Percentiles rank a stretch among this genome's conserved stretches.
Conservation (phyloP, 2,113 vertebrate genomes). For the Phaetusa simplex region DNA sequence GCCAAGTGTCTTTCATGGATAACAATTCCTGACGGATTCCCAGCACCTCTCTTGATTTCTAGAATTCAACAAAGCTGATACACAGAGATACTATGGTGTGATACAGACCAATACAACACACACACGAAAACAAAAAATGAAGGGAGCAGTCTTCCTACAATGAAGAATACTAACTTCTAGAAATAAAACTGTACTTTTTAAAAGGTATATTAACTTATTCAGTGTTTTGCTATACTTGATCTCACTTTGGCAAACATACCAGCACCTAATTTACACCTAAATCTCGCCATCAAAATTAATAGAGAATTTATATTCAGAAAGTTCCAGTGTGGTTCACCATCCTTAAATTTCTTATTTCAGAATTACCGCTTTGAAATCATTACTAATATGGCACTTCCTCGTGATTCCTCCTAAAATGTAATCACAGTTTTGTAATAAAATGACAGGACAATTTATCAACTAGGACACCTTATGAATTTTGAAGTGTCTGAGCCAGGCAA, state of each 20-base stretch:
- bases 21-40: not conserved
- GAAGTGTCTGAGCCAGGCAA: not conserved
- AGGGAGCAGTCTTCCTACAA: not conserved
- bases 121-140: not conserved
- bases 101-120: not conserved
- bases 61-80: not conserved
- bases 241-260: not conserved
- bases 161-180: not conserved
- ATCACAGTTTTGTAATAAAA: not conserved
- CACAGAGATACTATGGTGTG: not conserved
- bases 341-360: not conserved
- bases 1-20: not conserved
- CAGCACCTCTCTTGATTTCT: not conserved
- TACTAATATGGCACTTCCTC: not conserved
- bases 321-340: not conserved
- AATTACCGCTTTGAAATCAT: not conserved
- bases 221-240: not conserved
- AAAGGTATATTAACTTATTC: not conserved
- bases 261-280: not conserved
- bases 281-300: not conserved
- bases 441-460: not conserved
- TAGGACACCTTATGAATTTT: not conserved
- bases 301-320: not conserved
- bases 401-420: not conserved
- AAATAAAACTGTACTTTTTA: not conserved